These are phyloP conservation scores for Achroia grisella DNA, from an alignment of 1,140 invertebrate genomes.

Conservation along the genomic window DNA sequence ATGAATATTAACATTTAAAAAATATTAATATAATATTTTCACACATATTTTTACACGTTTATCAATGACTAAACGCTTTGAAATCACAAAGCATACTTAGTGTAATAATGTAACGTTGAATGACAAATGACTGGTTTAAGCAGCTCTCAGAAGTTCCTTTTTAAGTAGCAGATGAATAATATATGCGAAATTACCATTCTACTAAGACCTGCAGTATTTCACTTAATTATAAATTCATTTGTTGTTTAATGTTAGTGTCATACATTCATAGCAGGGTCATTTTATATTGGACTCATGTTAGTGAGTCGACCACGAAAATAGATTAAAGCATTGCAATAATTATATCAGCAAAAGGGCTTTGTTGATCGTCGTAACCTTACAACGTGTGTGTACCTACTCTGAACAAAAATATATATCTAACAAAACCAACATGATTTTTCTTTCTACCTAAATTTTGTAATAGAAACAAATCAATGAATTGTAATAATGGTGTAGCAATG, in stretches of 20 bases:
- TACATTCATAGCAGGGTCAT: slow-evolving; percentile 13
- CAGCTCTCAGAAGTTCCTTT: slow-evolving; percentile 24
- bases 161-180: slow-evolving; percentile 9
- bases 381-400: slow-evolving; percentile 1
- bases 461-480: no score
- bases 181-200: slow-evolving; percentile 13
- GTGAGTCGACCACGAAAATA: slow-evolving; percentile 45
- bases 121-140: slow-evolving; percentile 24
- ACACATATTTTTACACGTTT: background rate
- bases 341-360: slow-evolving; percentile 49
- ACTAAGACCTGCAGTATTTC: slow-evolving; percentile 11
- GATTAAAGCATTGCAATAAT: slow-evolving; percentile 51
- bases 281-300: slow-evolving; percentile 18
- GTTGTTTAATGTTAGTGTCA: slow-evolving; percentile 11
- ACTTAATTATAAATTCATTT: slow-evolving; percentile 5
- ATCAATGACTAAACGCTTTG: slow-evolving; percentile 6
- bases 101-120: slow-evolving; percentile 24
- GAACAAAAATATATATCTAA: no score
- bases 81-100: slow-evolving; percentile 10
- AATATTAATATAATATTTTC: no score
- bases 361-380: slow-evolving; percentile 22
- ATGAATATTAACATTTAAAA: no score
- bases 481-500: slow-evolving; percentile 6
- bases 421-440: no score
- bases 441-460: no score